phyloP scores from a whole-genome alignment of 1,140 invertebrate species.

The Harpegnathos saltator region DNA sequence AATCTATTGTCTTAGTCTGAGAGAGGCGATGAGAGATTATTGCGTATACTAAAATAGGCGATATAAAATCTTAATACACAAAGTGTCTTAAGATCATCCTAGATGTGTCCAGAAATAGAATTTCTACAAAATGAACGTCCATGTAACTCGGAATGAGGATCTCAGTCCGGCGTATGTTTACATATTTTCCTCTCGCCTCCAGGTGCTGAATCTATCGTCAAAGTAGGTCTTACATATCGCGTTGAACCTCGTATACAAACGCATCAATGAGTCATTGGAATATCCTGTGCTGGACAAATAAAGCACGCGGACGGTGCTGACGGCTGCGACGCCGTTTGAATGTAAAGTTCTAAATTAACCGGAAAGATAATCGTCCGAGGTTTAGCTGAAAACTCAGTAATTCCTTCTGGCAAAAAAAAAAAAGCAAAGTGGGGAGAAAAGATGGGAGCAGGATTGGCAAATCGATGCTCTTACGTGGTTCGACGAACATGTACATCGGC shows the following conservation, averaged over 20 bases:
- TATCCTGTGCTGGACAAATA: conserved; percentile 12
- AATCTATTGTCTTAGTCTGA: no score
- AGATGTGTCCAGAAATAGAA: no score
- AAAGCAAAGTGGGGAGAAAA: neutral
- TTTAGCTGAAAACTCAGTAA: neutral
- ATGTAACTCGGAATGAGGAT: neutral
- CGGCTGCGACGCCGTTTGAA: conserved; percentile 1
- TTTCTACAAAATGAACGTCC: neutral
- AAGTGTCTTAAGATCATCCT: no score
- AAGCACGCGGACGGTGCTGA: neutral
- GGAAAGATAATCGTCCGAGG: neutral
- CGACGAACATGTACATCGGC: neutral
- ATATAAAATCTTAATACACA: no score
- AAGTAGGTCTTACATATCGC: no score
- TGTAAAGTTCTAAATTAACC: neutral
- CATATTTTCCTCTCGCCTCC: neutral
- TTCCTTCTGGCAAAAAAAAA: conserved; percentile 1
- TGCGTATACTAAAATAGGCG: no score
- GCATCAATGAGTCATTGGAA: conserved; percentile 4
- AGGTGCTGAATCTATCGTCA: no score
- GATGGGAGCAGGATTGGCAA: neutral
- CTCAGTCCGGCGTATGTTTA: neutral
- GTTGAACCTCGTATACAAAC: neutral
- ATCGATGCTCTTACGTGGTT: neutral
- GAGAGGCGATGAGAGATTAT: no score